Percentiles rank a stretch among this genome's conserved stretches.
Evolutionary conservation across 2,113 vertebrate genomes (phyloP).

Genomic region (Willisornis vidua): DNA sequence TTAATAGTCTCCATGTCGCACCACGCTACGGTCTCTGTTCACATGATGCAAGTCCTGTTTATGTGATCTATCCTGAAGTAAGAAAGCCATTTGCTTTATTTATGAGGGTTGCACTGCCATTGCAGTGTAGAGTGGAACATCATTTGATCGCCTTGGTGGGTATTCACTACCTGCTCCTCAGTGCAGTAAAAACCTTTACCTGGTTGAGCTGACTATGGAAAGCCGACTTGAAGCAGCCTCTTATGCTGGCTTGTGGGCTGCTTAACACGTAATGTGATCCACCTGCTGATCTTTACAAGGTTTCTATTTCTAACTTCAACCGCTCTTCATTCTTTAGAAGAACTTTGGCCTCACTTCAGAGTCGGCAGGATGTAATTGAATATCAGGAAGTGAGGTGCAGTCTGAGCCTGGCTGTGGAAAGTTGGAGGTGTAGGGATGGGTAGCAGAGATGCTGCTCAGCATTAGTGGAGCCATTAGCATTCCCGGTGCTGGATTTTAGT

Average conservation of each 20-base stretch:
- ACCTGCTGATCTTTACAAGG: conserved; percentile 14
- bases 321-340: conserved; percentile 15
- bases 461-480: not conserved
- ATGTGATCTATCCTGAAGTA: conserved; percentile 71
- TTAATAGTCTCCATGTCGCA: conserved; percentile 53
- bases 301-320: conserved; percentile 26
- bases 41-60: conserved; percentile 67
- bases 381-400: not conserved
- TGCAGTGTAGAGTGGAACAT: conserved; percentile 39
- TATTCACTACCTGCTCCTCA: conserved; percentile 53
- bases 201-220: conserved; percentile 24
- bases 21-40: conserved; percentile 53
- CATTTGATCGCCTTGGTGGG: conserved; percentile 53
- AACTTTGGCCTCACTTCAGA: not conserved
- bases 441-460: not conserved
- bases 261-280: conserved; percentile 42
- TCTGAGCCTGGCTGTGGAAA: not conserved
- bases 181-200: conserved; percentile 41
- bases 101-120: conserved; percentile 42
- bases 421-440: not conserved
- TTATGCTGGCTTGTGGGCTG: not conserved
- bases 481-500: not conserved
- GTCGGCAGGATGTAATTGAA: not conserved
- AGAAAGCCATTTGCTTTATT: conserved; percentile 68
- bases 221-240: conserved; percentile 24